Evolutionary conservation across 2,888 invertebrate genomes (phyloP), one percentile per base, ranked within the genome.

Genomic region (Athripsodes cinereus): DNA sequence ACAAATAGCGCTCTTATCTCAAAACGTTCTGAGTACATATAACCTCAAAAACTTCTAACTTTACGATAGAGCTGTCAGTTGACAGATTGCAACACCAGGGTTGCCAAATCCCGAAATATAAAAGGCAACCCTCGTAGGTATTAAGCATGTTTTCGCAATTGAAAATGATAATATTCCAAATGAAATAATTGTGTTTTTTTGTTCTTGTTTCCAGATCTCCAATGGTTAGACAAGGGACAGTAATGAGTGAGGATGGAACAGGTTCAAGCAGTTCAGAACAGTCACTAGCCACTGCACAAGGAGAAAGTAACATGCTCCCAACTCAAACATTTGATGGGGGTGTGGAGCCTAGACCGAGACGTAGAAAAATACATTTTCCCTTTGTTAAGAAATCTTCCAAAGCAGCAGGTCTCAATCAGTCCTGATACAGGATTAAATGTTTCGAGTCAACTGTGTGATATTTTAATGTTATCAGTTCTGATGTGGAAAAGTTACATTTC

Each of bases 311-410:
- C 18, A n/a, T n/a, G 6, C 18, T 16, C 31, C 19, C 40, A n/a
- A 13, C 40, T 40, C 40, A 40, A 16, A 40, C 40, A 40, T 40
- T 13, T 13, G 40, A 40, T 2, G 40, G 40, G 3, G 16, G 13
- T 40, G 13, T 40, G 5, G 40, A 40, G 13, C 47, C 47, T 2
- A 47, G 74, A 62, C 81, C 83, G 35, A 77, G 84, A 61, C 80
- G 81, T 63, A 76, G 86, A 48, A 81, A 86, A 67, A 78, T 86
- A 55, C 79, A 85, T 65, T 82, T 86, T 60, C 83, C 83, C 1
- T 86, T 86, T 68, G 73, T 79, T 1, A 82, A 83, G 69, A 84
- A 82, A 66, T 71, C 48, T 34, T 44, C 76, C 49, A 84, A 84
- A 67, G 74, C 78, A 3, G 47, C 58, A 2, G 54, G 58, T 35